Evolutionary conservation across 2,113 vertebrate species (phyloP).

Genomic region (Burhinus oedicnemus): DNA sequence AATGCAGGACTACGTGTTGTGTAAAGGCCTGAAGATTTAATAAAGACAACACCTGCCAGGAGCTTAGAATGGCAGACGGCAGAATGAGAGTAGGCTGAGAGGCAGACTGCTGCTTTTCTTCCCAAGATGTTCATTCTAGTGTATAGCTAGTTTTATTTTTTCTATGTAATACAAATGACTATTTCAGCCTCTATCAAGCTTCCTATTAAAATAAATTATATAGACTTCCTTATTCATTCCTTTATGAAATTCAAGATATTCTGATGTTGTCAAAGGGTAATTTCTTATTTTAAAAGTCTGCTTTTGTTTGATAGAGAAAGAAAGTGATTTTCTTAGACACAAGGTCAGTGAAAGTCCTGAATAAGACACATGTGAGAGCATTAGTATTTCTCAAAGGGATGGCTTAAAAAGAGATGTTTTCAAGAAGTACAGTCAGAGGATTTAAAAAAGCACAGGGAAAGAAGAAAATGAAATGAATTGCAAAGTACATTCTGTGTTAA

Average conservation of each 20-base stretch:
- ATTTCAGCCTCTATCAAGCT: not conserved
- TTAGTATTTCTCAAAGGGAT: not conserved
- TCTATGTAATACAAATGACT: not conserved
- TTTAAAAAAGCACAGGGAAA: not conserved
- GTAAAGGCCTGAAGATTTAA: not conserved
- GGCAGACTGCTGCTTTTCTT: not conserved
- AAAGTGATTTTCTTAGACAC: constrained; percentile 6
- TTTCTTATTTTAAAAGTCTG: not conserved
- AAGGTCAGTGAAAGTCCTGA: constrained; percentile 1
- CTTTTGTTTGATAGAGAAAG: not conserved
- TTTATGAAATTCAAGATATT: not conserved
- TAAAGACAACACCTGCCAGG: not conserved
- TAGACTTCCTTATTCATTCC: not conserved
- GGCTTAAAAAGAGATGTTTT: constrained; percentile 11
- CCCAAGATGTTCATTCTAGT: not conserved
- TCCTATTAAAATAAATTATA: not conserved
- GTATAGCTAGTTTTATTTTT: not conserved
- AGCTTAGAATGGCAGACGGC: not conserved
- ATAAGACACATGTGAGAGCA: not conserved
- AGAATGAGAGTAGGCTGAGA: not conserved
- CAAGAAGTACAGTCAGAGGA: not conserved
- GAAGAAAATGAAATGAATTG: not conserved
- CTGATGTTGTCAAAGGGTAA: not conserved
- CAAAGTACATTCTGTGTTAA: not conserved
- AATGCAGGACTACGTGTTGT: not conserved